Evolutionary conservation across 53 echinoderm and acorn worm species (phyloP).

Genomic region (Stichopus horrens): DNA sequence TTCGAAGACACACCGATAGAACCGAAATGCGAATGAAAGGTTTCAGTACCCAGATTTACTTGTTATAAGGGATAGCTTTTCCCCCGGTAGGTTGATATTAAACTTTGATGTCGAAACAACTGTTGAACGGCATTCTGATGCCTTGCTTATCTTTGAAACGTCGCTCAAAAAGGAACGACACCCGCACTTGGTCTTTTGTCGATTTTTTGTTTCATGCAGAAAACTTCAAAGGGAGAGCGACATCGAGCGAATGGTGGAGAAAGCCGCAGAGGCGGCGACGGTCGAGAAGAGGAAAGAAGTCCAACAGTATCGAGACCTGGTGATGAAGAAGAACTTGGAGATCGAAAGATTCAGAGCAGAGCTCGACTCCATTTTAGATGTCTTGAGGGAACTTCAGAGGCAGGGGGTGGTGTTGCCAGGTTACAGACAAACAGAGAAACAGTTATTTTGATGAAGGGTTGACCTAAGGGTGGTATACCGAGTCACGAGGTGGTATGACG

Average conservation of each 20-base stretch:
- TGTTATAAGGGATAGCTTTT: too few species aligned
- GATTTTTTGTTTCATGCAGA: background rate
- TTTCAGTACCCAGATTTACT: too few species aligned
- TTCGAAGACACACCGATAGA: too few species aligned
- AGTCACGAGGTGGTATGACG: background rate
- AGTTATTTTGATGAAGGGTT: background rate
- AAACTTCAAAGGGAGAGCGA: conserved; percentile 69
- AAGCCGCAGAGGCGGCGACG: conserved; percentile 65
- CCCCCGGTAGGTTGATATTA: too few species aligned
- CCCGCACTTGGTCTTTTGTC: too few species aligned
- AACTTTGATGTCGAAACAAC: too few species aligned
- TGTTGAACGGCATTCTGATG: too few species aligned
- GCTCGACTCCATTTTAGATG: conserved; percentile 83
- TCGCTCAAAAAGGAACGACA: too few species aligned
- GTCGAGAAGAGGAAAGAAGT: conserved; percentile 80
- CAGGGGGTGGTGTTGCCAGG: conserved; percentile 89
- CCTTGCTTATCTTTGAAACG: too few species aligned
- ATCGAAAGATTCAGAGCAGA: conserved; percentile 85
- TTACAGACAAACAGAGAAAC: background rate
- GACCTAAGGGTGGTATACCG: background rate
- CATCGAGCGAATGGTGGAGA: conserved; percentile 69
- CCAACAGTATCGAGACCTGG: conserved; percentile 51
- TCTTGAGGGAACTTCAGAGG: conserved; percentile 78
- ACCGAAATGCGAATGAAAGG: too few species aligned
- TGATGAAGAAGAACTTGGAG: conserved; percentile 77